These are phyloP conservation scores for Onychomys leucogaster DNA, from an alignment of 2,797 vertebrate genomes.

Conservation along the genomic window DNA sequence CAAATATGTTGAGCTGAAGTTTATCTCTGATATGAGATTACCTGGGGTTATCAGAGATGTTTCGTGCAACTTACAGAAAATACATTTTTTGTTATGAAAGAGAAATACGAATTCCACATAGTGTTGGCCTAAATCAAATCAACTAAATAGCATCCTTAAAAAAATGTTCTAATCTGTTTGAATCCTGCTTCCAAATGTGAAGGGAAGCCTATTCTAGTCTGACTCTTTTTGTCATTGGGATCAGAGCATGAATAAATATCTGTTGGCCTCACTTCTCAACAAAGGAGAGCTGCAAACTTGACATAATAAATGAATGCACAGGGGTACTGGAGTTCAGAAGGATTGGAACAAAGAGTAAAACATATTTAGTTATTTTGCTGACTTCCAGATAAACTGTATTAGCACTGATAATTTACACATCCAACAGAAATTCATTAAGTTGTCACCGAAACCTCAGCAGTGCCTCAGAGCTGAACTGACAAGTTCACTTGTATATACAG, in stretches of 20 bases:
- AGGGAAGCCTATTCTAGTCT: conserved; percentile 33
- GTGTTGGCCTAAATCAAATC: conserved; percentile 23
- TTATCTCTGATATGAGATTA: conserved; percentile 12
- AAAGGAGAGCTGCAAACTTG: conserved; percentile 8
- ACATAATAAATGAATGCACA: conserved; percentile 29
- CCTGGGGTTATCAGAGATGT: background rate
- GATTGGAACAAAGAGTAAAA: background rate
- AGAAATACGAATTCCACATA: conserved; percentile 16
- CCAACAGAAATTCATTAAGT: conserved; percentile 37
- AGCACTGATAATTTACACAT: conserved; percentile 2
- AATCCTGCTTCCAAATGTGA: conserved; percentile 22
- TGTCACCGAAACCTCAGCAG: background rate
- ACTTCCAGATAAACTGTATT: conserved; percentile 18
- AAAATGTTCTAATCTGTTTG: background rate
- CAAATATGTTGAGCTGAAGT: background rate
- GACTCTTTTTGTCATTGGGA: background rate
- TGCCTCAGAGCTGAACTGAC: background rate
- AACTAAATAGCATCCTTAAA: background rate
- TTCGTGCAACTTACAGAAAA: background rate
- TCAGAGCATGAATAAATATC: background rate
- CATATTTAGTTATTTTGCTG: background rate
- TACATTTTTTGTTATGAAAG: conserved; percentile 32
- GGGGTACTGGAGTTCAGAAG: background rate
- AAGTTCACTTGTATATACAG: background rate
- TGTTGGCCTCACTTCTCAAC: background rate